These are phyloP conservation scores for Sinella curviseta DNA, from an alignment of 1,140 invertebrate species.

Conservation along the genomic window DNA sequence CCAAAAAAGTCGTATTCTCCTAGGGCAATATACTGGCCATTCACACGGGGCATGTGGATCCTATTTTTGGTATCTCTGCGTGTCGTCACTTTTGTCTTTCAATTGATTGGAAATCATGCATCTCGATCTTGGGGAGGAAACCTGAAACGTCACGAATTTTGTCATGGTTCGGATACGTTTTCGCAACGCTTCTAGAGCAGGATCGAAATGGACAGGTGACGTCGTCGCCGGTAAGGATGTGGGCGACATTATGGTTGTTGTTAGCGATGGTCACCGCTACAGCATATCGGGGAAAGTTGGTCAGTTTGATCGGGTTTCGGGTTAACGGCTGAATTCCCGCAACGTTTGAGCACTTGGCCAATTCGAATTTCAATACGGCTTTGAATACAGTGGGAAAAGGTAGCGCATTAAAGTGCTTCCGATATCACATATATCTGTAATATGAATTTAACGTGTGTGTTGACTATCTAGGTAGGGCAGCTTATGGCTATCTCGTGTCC, in stretches of 20 bases:
- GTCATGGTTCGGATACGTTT: not conserved
- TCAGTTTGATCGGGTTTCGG: not conserved
- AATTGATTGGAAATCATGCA: too few species aligned
- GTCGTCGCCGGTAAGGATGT: not conserved
- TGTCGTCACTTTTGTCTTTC: not conserved
- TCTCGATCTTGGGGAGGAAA: too few species aligned
- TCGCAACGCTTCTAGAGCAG: not conserved
- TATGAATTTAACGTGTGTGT: not conserved
- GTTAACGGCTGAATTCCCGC: not conserved
- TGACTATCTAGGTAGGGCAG: not conserved
- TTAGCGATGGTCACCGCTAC: not conserved
- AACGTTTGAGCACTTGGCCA: not conserved
- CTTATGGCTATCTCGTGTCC: not conserved
- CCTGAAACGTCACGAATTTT: not conserved
- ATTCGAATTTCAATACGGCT: not conserved
- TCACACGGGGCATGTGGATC: not conserved
- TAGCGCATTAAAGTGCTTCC: not conserved
- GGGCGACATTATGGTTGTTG: not conserved
- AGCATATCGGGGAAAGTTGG: conserved; percentile 3
- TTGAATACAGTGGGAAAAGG: conserved; percentile 15
- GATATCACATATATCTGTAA: not conserved
- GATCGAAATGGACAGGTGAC: not conserved
- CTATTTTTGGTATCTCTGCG: not conserved
- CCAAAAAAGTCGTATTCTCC: not conserved
- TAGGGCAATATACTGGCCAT: conserved; percentile 2